Base-by-base conservation (phyloP, 2,113 vertebrate genomes). In the Cebus imitator region DNA sequence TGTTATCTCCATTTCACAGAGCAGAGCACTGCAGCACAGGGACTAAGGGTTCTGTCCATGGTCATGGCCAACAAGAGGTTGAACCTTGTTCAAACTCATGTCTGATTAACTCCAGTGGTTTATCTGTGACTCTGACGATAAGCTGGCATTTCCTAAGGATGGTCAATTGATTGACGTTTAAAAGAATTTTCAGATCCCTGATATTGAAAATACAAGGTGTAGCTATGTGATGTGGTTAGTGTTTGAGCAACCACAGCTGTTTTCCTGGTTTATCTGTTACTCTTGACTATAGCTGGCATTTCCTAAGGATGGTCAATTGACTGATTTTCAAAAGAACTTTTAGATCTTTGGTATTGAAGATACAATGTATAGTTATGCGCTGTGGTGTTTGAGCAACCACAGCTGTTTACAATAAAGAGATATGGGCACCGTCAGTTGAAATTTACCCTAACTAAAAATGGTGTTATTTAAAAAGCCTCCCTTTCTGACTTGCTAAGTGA, bases 401-500 rank as follows among this genome's bases (percentile, higher is more conserved):
- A 85, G 64, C 45, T 87, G 30, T 27, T 80, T 80, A 78, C 37
- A 37, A 11, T 64, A 50, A 89, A 70, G 82, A 75, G 30, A 1
- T 37, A 7, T 32, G 82, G 17, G 12, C 37, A 50, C 4, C 48
- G 35, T 50, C 21, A 10, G 5, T 4, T 92, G 72, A 94, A 48
- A 50, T 83, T 88, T 86, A 87, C 79, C 48, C 79, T 70, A 43
- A 80, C 82, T 70, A 90, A 78, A 66, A 83, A 73, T 4, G 35
- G 21, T 75, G 30, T 80, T 95, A 88, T 55, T 82, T 52, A 32
- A 37, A 94, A 82, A 76, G 18, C 30, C 40, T 87, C 68, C 61
- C n/a, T 66, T 95, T 96, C 70, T 96, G 76, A 85, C 64, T 96
- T 57, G 35, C 50, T 91, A 85, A 64, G 45, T 92, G 93, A 97